Conservation (phyloP, 37 sponge, comb jelly and placozoan genomes). For the Halisarca cf. caerulea region DNA sequence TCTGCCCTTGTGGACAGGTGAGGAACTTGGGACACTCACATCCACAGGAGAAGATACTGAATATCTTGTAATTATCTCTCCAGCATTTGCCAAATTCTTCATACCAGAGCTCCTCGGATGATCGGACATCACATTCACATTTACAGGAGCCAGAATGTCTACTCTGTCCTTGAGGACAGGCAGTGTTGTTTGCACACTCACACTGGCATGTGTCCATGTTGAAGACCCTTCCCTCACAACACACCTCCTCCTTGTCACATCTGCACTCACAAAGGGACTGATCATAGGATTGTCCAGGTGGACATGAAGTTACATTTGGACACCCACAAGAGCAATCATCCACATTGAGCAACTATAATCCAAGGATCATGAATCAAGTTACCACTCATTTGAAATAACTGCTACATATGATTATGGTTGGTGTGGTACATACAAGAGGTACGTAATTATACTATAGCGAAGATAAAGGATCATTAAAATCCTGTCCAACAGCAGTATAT, state of each 20-base stretch:
- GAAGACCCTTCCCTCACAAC: slow-evolving; percentile 15
- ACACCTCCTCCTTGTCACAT: background rate
- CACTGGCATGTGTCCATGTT: slow-evolving; percentile 1
- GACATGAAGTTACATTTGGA: background rate
- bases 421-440: too few species aligned
- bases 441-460: too few species aligned
- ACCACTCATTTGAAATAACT: too few species aligned
- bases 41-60: slow-evolving; percentile 28
- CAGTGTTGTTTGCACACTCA: background rate
- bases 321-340: background rate
- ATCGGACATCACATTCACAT: background rate
- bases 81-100: background rate
- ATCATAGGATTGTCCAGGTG: background rate
- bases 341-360: background rate
- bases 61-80: background rate
- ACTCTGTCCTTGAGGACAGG: background rate
- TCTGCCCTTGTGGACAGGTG: slow-evolving; percentile 14
- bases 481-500: too few species aligned
- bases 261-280: background rate
- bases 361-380: too few species aligned
- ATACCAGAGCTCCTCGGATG: slow-evolving; percentile 1
- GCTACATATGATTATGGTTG: too few species aligned
- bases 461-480: too few species aligned
- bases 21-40: slow-evolving; percentile 35
- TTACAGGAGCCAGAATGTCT: background rate